phyloP scores from a whole-genome alignment of 2,113 vertebrate genomes.

The Sander lucioperca region DNA sequence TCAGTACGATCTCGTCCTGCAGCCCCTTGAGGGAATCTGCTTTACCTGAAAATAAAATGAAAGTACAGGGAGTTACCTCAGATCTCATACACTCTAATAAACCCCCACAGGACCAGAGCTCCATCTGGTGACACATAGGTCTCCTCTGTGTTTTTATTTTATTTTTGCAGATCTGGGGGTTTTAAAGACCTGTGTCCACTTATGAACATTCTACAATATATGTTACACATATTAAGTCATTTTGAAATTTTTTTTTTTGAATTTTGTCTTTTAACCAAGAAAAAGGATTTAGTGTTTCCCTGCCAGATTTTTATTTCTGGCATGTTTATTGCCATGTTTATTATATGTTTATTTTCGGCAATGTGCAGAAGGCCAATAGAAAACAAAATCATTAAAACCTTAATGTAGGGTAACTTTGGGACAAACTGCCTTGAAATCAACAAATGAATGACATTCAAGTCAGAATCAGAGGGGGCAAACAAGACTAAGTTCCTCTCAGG shows the following conservation, averaged over 20 bases:
- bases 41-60: constrained; percentile 77
- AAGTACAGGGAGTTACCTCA: neutral
- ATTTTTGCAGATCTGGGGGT: neutral
- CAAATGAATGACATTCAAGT: too few relatives aligned
- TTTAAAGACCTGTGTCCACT: neutral
- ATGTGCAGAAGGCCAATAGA: neutral
- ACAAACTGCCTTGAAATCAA: neutral
- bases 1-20: constrained; percentile 80
- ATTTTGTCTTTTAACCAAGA: too few relatives aligned
- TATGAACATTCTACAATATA: neutral
- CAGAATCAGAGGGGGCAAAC: neutral
- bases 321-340: too few relatives aligned
- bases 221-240: too few relatives aligned
- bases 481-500: neutral
- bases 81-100: neutral
- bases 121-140: neutral
- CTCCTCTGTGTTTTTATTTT: neutral
- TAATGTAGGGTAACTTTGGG: neutral
- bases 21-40: constrained; percentile 82
- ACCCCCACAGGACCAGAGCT: neutral
- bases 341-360: neutral
- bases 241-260: too few relatives aligned
- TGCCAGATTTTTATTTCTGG: too few relatives aligned
- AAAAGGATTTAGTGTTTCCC: too few relatives aligned
- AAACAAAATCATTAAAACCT: neutral